phyloP scores from a whole-genome alignment of 2,888 invertebrate species.

The Hypselothyrea guttata region DNA sequence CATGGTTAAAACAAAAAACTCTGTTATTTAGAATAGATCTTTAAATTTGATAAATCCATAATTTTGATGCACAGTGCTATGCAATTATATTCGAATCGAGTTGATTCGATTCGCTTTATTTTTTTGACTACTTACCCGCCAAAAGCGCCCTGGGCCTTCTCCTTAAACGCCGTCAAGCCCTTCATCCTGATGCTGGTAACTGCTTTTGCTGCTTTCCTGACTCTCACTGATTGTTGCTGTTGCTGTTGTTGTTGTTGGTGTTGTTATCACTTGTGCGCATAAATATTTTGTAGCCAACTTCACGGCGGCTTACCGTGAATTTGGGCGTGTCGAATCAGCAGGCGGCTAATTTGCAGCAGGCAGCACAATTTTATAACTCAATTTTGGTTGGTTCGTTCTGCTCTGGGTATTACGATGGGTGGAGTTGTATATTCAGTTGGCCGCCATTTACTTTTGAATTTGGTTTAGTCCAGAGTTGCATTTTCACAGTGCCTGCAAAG shows the following conservation, averaged over 20 bases:
- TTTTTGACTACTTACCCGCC: slow-evolving; percentile 78
- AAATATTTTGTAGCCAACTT: slow-evolving; percentile 71
- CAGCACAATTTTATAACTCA: slow-evolving; percentile 68
- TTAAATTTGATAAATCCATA: background rate
- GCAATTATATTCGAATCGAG: slow-evolving; percentile 2
- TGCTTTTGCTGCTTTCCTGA: slow-evolving; percentile 15
- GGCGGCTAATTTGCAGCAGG: slow-evolving; percentile 61
- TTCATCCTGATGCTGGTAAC: slow-evolving; percentile 72
- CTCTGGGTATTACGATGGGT: slow-evolving; percentile 8
- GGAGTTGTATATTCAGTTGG: slow-evolving; percentile 43
- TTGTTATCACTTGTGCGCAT: slow-evolving; percentile 73
- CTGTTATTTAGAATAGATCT: too few relatives aligned
- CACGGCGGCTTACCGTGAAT: slow-evolving; percentile 61
- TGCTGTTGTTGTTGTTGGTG: slow-evolving; percentile 37
- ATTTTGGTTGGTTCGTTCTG: slow-evolving; percentile 59
- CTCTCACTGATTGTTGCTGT: slow-evolving; percentile 27
- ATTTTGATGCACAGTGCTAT: slow-evolving; percentile 26
- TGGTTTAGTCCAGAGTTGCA: slow-evolving; percentile 45
- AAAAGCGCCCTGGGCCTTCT: slow-evolving; percentile 81
- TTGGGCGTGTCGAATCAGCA: slow-evolving; percentile 61
- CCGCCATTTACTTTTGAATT: slow-evolving; percentile 63
- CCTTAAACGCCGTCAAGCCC: slow-evolving; percentile 82
- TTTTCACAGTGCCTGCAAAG: slow-evolving; percentile 68
- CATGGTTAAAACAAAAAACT: too few relatives aligned
- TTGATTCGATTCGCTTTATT: slow-evolving; percentile 20